Evolutionary conservation across 2,888 invertebrate species (phyloP).

Genomic region (Orthonevra nobilis): DNA sequence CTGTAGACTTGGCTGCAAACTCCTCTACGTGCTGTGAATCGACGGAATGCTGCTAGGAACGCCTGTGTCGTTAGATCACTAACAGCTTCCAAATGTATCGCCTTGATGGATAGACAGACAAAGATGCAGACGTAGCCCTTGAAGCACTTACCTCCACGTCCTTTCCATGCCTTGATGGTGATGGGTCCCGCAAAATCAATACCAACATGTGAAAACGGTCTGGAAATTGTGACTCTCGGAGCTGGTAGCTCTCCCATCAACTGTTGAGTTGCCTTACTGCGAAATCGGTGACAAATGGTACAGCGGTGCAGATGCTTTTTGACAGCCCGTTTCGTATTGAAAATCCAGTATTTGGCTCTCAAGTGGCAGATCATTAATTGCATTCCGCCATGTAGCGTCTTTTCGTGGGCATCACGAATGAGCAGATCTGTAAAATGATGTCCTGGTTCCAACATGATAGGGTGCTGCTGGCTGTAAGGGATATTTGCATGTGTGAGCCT

Average conservation of each 20-base stretch:
- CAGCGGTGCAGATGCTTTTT: conserved; percentile 42
- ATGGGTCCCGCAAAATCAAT: conserved; percentile 71
- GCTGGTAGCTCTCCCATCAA: conserved; percentile 73
- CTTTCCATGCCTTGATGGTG: conserved; percentile 33
- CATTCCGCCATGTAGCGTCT: conserved; percentile 2
- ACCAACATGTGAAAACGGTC: conserved; percentile 58
- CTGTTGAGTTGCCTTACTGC: conserved; percentile 17
- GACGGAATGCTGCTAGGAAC: conserved; percentile 71
- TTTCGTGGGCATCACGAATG: neutral
- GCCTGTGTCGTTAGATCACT: conserved; percentile 64
- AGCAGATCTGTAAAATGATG: conserved; percentile 4
- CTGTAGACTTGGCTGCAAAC: conserved; percentile 67
- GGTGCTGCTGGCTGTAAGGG: neutral
- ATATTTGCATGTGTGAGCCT: neutral
- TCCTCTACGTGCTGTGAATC: conserved; percentile 73
- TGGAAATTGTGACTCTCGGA: conserved; percentile 17
- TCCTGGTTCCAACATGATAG: neutral
- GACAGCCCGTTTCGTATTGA: neutral
- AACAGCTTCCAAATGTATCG: conserved; percentile 56
- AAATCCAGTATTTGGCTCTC: conserved; percentile 1
- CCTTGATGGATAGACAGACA: conserved; percentile 71
- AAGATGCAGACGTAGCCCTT: conserved; percentile 72
- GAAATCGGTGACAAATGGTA: conserved; percentile 40
- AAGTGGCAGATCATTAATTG: neutral
- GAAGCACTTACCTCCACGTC: conserved; percentile 50